Conservation (phyloP, 1,140 invertebrate species). For the Probaryconus sp. region DNA sequence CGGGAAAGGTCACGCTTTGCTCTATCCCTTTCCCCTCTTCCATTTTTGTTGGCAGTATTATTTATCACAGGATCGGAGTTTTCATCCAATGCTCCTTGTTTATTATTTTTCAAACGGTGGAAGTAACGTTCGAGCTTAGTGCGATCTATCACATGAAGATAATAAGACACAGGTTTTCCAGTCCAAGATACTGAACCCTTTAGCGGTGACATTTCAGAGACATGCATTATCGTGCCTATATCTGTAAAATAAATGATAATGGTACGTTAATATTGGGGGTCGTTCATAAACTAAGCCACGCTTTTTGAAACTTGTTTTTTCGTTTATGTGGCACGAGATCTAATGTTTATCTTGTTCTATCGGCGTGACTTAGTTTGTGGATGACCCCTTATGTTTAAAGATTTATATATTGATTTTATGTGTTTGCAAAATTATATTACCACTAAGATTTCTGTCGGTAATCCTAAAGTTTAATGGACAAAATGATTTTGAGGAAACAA, state of each 20-base stretch:
- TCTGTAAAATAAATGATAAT: too few relatives aligned
- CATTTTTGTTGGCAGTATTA: constrained; percentile 75
- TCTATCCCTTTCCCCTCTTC: constrained; percentile 69
- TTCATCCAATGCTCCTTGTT: constrained; percentile 82
- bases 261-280: too few relatives aligned
- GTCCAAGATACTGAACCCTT: constrained; percentile 99
- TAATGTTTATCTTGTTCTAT: too few relatives aligned
- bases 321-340: too few relatives aligned
- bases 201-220: constrained; percentile 95
- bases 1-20: constrained; percentile 75
- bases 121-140: constrained; percentile 98
- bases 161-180: constrained; percentile 98
- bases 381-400: too few relatives aligned
- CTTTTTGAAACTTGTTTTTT: too few relatives aligned
- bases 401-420: neutral
- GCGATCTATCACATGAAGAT: constrained; percentile 97
- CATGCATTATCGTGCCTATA: constrained; percentile 99
- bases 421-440: constrained; percentile 73
- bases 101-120: constrained; percentile 92
- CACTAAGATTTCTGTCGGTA: constrained; percentile 91
- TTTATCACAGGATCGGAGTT: constrained; percentile 77
- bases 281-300: constrained; percentile 2
- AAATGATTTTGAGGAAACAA: constrained; percentile 99
- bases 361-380: too few relatives aligned
- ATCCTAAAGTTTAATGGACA: constrained; percentile 98